Percentiles rank a stretch among this genome's conserved stretches.
These are phyloP conservation scores for Percina caprodes DNA, from an alignment of 2,113 vertebrate species.

Conservation along the genomic window DNA sequence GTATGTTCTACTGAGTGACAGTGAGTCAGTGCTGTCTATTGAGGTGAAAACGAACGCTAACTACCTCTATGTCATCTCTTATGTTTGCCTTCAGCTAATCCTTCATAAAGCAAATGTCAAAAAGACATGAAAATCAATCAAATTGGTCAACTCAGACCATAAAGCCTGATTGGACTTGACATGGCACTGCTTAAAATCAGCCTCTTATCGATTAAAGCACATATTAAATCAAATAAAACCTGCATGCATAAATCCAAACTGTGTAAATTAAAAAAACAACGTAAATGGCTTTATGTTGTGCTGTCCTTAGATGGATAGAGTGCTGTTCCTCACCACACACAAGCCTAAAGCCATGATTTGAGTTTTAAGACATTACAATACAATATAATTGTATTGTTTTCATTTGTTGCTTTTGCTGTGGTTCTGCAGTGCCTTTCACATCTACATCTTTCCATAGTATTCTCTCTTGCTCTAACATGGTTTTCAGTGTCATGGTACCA, in stretches of 20 bases:
- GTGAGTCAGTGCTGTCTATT: conserved; percentile 23
- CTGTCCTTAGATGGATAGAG: conserved; percentile 16
- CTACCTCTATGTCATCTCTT: conserved; percentile 8
- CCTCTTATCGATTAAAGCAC: too few relatives aligned
- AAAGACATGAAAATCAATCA: neutral
- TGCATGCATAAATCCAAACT: neutral
- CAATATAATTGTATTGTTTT: neutral
- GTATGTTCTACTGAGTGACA: conserved; percentile 23
- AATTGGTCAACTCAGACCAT: neutral
- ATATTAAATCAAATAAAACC: neutral
- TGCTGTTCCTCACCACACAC: neutral
- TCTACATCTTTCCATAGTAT: neutral
- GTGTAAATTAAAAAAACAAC: neutral
- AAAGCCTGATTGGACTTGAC: neutral
- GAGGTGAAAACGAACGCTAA: neutral
- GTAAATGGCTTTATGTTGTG: neutral
- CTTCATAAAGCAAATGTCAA: neutral
- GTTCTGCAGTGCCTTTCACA: too few relatives aligned
- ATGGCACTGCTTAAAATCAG: neutral
- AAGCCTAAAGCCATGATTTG: conserved; percentile 35
- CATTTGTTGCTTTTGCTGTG: neutral
- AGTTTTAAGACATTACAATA: conserved; percentile 60
- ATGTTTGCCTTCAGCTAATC: neutral
- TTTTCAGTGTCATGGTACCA: neutral
- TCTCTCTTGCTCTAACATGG: neutral